These are phyloP conservation scores for Xiphophorus hellerii DNA, from an alignment of 2,113 vertebrate genomes.

Conservation along the genomic window DNA sequence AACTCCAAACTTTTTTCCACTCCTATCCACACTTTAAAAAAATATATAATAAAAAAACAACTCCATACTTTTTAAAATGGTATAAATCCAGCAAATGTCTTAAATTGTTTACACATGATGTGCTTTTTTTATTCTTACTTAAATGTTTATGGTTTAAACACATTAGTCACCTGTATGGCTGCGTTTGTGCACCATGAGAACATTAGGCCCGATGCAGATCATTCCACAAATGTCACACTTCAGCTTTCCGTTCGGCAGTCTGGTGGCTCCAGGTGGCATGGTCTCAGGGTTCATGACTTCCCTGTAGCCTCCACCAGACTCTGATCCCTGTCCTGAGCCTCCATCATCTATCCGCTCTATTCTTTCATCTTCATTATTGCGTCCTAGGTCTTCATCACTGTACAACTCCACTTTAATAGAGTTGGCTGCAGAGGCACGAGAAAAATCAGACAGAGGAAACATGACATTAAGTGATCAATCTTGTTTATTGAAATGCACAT, in stretches of 20 bases:
- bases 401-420: conserved; percentile 98
- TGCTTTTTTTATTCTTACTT: too few species aligned
- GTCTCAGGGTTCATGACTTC: conserved; percentile 85
- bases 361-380: conserved; percentile 82
- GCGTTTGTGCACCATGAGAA: conserved; percentile 98
- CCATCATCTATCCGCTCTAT: conserved; percentile 84
- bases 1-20: not conserved
- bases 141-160: not conserved
- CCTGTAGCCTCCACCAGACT: conserved; percentile 86
- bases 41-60: not conserved
- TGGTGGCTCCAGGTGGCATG: conserved; percentile 87
- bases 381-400: conserved; percentile 93
- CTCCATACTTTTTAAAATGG: not conserved
- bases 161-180: conserved; percentile 92
- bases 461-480: not conserved
- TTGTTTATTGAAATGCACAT: not conserved
- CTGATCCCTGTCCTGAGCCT: conserved; percentile 75
- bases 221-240: conserved; percentile 97
- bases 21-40: not conserved
- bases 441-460: not conserved
- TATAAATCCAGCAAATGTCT: not conserved
- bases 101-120: not conserved
- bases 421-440: conserved; percentile 80
- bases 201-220: conserved; percentile 98
- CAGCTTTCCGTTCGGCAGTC: conserved; percentile 94